These are phyloP conservation scores for Otus sunia DNA, from an alignment of 2,113 vertebrate genomes.

Conservation along the genomic window DNA sequence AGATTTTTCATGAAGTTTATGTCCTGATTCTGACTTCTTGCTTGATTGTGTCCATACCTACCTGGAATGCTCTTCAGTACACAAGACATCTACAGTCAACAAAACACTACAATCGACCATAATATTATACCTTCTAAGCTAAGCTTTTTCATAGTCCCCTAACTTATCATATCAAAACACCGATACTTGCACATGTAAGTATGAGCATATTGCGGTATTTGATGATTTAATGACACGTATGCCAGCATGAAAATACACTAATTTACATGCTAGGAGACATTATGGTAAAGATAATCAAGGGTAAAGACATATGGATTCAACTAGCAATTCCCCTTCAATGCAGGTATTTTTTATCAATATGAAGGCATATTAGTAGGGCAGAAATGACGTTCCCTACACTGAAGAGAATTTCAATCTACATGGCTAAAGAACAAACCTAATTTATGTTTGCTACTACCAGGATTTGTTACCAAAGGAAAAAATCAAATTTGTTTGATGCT, in stretches of 20 bases:
- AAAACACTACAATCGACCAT: background rate
- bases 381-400: background rate
- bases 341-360: background rate
- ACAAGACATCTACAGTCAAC: background rate
- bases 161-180: background rate
- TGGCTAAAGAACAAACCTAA: background rate
- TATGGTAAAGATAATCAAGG: slow-evolving; percentile 10
- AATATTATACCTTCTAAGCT: background rate
- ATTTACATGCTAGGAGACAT: slow-evolving; percentile 15
- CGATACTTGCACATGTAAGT: background rate
- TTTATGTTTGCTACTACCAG: background rate
- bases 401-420: background rate
- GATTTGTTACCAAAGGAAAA: slow-evolving; percentile 27
- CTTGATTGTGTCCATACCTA: background rate
- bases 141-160: background rate
- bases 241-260: slow-evolving; percentile 20
- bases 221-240: background rate
- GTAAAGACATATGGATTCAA: background rate
- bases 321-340: background rate
- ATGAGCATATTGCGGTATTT: background rate
- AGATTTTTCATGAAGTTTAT: background rate
- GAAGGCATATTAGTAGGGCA: background rate
- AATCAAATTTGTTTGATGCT: slow-evolving; percentile 22
- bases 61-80: background rate
- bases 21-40: background rate